Evolutionary conservation across 2,888 invertebrate genomes (phyloP).

Genomic region (Tribolium freemani): DNA sequence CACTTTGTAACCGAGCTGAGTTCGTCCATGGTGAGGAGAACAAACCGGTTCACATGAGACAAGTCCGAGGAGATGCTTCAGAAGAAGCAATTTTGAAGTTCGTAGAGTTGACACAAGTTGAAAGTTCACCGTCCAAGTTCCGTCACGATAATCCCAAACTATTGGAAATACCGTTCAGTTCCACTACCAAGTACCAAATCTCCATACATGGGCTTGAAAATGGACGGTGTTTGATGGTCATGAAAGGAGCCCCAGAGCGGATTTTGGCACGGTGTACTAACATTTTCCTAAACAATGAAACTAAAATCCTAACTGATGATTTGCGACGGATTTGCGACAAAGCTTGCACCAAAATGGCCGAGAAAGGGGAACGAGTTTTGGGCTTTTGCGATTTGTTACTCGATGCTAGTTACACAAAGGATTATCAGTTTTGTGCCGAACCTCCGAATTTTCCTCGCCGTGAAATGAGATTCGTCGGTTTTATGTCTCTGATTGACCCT

Average conservation of each 20-base stretch:
- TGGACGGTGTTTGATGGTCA: constrained; percentile 73
- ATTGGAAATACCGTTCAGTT: constrained; percentile 78
- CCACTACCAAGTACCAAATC: constrained; percentile 78
- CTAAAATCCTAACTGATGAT: constrained; percentile 70
- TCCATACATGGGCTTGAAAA: constrained; percentile 74
- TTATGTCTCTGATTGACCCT: constrained; percentile 77
- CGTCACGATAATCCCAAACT: constrained; percentile 72
- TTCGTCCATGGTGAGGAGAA: constrained; percentile 68
- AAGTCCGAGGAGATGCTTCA: constrained; percentile 78
- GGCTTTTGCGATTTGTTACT: constrained; percentile 85
- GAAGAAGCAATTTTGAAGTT: constrained; percentile 74
- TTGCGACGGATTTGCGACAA: constrained; percentile 74
- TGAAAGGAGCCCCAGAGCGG: constrained; percentile 84
- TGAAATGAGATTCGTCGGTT: constrained; percentile 75
- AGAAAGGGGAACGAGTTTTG: constrained; percentile 84
- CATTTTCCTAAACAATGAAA: constrained; percentile 72
- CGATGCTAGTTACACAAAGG: constrained; percentile 69
- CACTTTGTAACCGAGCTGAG: constrained; percentile 81
- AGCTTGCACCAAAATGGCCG: constrained; percentile 85
- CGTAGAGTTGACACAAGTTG: constrained; percentile 67
- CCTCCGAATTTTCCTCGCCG: constrained; percentile 79
- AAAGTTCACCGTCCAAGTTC: constrained; percentile 46
- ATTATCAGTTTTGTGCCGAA: constrained; percentile 74
- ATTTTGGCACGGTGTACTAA: constrained; percentile 78
- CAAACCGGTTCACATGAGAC: constrained; percentile 70